Percentiles rank a stretch among this genome's conserved stretches.
These are phyloP conservation scores for Diuraphis noxia DNA, from an alignment of 1,140 invertebrate genomes.

Conservation along the genomic window DNA sequence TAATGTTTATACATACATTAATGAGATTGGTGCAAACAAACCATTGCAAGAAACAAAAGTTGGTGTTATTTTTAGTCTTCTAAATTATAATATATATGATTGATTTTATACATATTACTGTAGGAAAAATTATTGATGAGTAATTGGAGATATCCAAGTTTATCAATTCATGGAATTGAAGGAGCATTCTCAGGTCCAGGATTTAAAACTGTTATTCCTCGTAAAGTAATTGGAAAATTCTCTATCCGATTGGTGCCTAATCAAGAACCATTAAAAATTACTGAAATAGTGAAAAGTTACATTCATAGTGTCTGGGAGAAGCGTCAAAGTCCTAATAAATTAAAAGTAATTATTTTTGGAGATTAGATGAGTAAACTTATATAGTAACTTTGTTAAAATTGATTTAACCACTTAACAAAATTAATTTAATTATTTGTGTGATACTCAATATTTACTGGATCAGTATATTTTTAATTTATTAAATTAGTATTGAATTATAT, in stretches of 20 bases:
- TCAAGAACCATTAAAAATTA: constrained; percentile 79
- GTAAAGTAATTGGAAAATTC: constrained; percentile 94
- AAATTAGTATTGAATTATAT: background rate
- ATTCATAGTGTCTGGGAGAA: constrained; percentile 70
- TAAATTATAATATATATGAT: constrained; percentile 22
- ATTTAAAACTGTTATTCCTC: constrained; percentile 93
- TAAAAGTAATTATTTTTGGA: constrained; percentile 67
- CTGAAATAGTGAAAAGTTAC: constrained; percentile 74
- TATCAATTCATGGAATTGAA: constrained; percentile 91
- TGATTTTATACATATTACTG: background rate
- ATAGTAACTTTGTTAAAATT: too few species aligned
- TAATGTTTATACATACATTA: constrained; percentile 77
- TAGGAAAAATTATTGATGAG: constrained; percentile 78
- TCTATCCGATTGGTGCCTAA: constrained; percentile 93
- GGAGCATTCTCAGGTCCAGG: constrained; percentile 92
- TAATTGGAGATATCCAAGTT: constrained; percentile 85
- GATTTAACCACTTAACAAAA: background rate
- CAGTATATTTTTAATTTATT: background rate
- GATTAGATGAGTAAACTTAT: too few species aligned
- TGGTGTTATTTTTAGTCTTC: background rate
- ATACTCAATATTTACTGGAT: background rate
- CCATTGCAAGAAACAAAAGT: constrained; percentile 72
- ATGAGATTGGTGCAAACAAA: constrained; percentile 71
- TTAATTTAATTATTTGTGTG: background rate
- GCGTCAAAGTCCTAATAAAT: constrained; percentile 81